Base-by-base conservation (phyloP, 2,113 vertebrate species). In the Dasyornis broadbenti region DNA sequence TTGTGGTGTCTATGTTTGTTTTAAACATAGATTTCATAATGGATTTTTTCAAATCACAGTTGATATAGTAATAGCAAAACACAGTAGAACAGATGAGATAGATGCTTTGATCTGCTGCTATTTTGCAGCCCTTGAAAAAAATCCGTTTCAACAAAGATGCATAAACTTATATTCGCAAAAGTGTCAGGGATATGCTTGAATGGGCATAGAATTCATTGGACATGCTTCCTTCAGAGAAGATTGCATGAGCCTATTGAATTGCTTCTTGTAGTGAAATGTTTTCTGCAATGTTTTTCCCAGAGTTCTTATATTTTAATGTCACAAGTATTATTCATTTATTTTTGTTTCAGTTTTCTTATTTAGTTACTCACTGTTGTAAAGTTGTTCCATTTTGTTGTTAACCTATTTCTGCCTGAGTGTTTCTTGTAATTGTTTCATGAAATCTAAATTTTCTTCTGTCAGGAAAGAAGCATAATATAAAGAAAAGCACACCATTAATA, bases 371-470 rank as follows among this genome's bases (percentile, higher is more conserved):
- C 16, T 75, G n/a, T 53, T 60, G 15, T 81, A 69, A 81, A 70
- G 33, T 61, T 92, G 31, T 77, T 78, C 47, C 21, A 57, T 35
- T 82, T 94, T 59, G 21, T 40, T 90, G n/a, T 79, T 87, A 90
- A 73, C 19, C 52, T 91, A n/a, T 84, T 96, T 94, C 57, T 89
- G 19, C 33, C 64, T 70, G 44, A 69, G 22, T 60, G 23, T 92
- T 94, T 82, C 42, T 83, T 92, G 49, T 63, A 94, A 83, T 75
- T 92, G 50, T 30, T 94, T 86, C 57, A 82, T 76, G 45, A 91
- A 88, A 80, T 79, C 78, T 75, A 83, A 79, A 54, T 70, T 91
- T 89, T 81, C 27, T 35, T 89, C 45, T 83, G 45, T 15, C 68
- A 78, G 39, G 18, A 89, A 89, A 82, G 31, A 91, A 86, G 21